A percentile compares a stretch with the other conserved stretches of the same genome.
phyloP scores from a whole-genome alignment of 37 sponge, comb jelly and placozoan species.

The Halichondria panicea region DNA sequence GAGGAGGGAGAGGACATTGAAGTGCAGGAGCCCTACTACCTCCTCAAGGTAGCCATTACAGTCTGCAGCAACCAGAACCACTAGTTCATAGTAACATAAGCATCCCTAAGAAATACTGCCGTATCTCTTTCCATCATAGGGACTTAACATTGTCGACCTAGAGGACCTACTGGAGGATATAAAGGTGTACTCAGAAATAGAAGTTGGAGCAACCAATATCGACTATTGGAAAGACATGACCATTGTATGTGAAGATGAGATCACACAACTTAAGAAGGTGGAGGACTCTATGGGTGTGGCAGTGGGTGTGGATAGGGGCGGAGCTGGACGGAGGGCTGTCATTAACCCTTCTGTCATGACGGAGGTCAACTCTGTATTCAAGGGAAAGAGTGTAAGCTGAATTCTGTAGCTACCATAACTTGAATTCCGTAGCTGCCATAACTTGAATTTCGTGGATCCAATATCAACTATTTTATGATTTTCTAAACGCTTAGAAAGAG shows the following conservation, averaged over 20 bases:
- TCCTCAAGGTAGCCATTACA: slow-evolving; percentile 54
- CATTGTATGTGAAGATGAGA: slow-evolving; percentile 81
- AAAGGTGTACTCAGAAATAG: slow-evolving; percentile 86
- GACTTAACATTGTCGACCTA: slow-evolving; percentile 77
- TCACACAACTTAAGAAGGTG: slow-evolving; percentile 61
- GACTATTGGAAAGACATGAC: slow-evolving; percentile 94
- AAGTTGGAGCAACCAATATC: slow-evolving; percentile 62
- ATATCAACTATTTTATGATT: too few species aligned
- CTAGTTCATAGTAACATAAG: slow-evolving; percentile 3
- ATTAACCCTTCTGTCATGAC: slow-evolving; percentile 81
- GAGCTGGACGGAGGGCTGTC: slow-evolving; percentile 70
- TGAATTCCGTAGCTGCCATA: too few species aligned
- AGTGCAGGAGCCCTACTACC: slow-evolving; percentile 85
- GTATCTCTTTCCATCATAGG: slow-evolving; percentile 28
- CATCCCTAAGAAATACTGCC: background rate
- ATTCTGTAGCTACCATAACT: too few species aligned
- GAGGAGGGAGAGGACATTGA: slow-evolving; percentile 84
- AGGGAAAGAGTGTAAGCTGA: slow-evolving; percentile 82
- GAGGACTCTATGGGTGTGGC: slow-evolving; percentile 46
- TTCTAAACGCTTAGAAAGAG: too few species aligned
- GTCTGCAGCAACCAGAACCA: background rate
- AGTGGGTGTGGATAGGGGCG: slow-evolving; percentile 6
- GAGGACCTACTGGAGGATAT: slow-evolving; percentile 99
- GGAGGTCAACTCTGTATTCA: slow-evolving; percentile 83
- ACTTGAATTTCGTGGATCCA: too few species aligned